Base-by-base conservation (phyloP, 1,140 invertebrate species). In the Orchesella cincta region DNA sequence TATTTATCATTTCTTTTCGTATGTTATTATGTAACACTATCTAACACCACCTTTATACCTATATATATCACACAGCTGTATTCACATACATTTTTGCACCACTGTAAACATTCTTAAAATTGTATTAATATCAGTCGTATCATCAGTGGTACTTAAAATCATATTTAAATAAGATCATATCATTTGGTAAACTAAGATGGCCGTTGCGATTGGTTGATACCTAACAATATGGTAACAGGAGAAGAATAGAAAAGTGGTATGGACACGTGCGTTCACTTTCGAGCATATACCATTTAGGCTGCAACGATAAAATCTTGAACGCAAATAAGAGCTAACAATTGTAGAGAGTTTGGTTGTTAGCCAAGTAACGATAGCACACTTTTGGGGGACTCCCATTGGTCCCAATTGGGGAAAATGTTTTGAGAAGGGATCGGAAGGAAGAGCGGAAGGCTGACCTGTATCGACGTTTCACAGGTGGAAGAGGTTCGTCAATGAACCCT, bases 91-190 rank as follows among this genome's bases (percentile, higher is more conserved):
- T n/a, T n/a, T n/a, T n/a, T n/a, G n/a, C n/a, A n/a, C n/a, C n/a
- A n/a, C n/a, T n/a, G n/a, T n/a, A n/a, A n/a, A n/a, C n/a, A n/a
- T n/a, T 16, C 26, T 12, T 67, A 67, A 67, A 67, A 67, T 67
- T 31, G 3, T 67, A 57, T 14, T 67, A 33, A 33, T 67, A 67
- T 67, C 62, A 67, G 62, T 67, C 62, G 31, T 29, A 67, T 67
- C 62, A 31, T 67, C 62, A 67, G 62, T 67, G 62, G 62, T 31
- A 67, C 62, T 57, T 57, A 57, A 57, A 57, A 57, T 57, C 54
- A 26, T 18, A 23, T 18, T 57, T 57, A 57, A 57, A 57, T 57
- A 57, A 57, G 54, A 57, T 57, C 23, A 57, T 57, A 26, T 57
- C 54, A 57, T 57, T 31, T 12, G 33, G 8, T 31, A 26, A 31